Evolutionary conservation across 1,140 invertebrate genomes (phyloP), one percentile per base, ranked within the genome.

Genomic region (Drosophila orosa): DNA sequence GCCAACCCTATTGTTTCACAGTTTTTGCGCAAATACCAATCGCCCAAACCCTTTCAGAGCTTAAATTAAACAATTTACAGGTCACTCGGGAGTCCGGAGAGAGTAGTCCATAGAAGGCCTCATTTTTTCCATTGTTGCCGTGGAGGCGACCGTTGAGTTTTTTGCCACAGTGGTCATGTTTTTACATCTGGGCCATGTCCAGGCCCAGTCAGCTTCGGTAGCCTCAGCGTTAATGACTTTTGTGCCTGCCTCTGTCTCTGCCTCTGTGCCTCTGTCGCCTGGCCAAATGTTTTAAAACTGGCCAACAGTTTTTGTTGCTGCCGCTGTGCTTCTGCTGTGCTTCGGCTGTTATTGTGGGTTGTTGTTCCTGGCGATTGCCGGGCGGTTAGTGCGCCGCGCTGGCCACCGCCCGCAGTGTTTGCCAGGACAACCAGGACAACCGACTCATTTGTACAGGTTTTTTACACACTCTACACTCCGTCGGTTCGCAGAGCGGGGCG

Each of bases 391-490:
- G 76, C 62, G 77, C 79, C 69, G 76, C 72, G 84, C 80, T 80
- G 74, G 84, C 73, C 62, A 69, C 75, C 80, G 83, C 84, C 84
- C 84, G 84, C 80, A 87, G 84, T 89, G 84, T 87, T 89, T 89
- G 84, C 74, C 84, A 83, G 83, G 82, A 87, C 79, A 74, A 81
- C 78, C 74, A 66, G 83, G 78, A 74, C 84, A 89, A 74, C 76
- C 85, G 84, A 89, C 77, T 89, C 85, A 89, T 89, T 89, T 89
- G 84, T 89, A 80, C 80, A 84, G 84, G 84, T 90, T 89, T 69
- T 67, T 75, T 75, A 71, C 67, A 62, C 52, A 69, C 63, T 60
- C 42, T 27, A 22, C 35, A 52, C 27, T 47, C 22, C 47, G 27
- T 27, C n/a, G 1, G 27, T 6, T 25, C 37, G 15, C 15, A 1